A percentile compares a stretch with the other conserved stretches of the same genome.
These are phyloP conservation scores for Chrosomus eos DNA, from an alignment of 2,797 vertebrate genomes.

Conservation along the genomic window DNA sequence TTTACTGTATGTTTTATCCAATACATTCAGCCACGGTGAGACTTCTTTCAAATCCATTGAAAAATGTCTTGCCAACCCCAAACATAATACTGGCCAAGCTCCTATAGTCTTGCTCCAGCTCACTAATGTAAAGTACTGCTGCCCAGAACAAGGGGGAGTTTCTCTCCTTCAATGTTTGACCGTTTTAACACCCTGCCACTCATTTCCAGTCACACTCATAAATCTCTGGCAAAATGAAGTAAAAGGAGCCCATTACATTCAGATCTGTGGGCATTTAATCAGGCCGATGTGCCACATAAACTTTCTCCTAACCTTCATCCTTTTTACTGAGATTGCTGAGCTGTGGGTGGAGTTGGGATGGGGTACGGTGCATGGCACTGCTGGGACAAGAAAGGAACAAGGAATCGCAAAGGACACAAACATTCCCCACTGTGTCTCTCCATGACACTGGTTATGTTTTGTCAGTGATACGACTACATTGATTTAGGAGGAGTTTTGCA, in stretches of 20 bases:
- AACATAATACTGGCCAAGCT: conserved; percentile 14
- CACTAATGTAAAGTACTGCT: conserved; percentile 33
- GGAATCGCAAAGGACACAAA: conserved; percentile 26
- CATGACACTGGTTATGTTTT: conserved; percentile 23
- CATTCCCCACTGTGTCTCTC: conserved; percentile 21
- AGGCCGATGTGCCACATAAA: conserved; percentile 74
- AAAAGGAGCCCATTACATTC: conserved; percentile 78
- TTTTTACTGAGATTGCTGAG: conserved; percentile 64
- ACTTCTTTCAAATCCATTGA: background rate
- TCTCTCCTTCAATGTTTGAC: conserved; percentile 75
- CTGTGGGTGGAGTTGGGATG: conserved; percentile 17
- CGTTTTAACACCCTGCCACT: conserved; percentile 76
- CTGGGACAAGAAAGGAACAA: conserved; percentile 21
- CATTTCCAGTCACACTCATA: conserved; percentile 71
- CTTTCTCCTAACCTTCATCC: conserved; percentile 75
- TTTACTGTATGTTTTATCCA: background rate
- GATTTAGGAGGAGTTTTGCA: conserved; percentile 31
- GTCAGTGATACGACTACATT: conserved; percentile 38
- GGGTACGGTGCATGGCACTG: background rate
- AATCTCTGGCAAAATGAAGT: conserved; percentile 73
- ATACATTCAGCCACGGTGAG: background rate
- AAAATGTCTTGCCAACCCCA: background rate
- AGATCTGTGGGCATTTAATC: conserved; percentile 77
- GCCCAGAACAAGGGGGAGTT: conserved; percentile 36
- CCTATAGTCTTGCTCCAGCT: conserved; percentile 16